phyloP scores from a whole-genome alignment of 2,797 vertebrate genomes.

The Rhabdomys pumilio region DNA sequence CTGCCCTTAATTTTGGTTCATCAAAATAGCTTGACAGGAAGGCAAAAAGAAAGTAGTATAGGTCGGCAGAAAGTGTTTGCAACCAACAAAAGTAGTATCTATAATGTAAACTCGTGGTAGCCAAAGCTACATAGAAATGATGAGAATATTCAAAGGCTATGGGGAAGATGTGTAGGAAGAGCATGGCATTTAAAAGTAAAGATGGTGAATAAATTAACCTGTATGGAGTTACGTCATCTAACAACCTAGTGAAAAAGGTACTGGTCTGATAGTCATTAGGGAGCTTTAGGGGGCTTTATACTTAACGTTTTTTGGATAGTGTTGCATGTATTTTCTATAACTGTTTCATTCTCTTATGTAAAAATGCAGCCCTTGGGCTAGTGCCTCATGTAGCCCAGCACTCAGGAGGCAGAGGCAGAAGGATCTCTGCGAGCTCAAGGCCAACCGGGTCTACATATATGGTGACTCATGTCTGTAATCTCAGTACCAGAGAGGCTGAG shows the following conservation, averaged over 20 bases:
- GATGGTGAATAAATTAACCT: not conserved
- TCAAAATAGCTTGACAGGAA: not conserved
- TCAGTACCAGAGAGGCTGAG: not conserved
- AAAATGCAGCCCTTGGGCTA: not conserved
- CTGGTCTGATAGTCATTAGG: not conserved
- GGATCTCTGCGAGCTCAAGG: not conserved
- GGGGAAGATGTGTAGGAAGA: not conserved
- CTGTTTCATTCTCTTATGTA: not conserved
- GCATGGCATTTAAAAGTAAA: not conserved
- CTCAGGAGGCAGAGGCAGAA: not conserved
- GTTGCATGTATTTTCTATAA: not conserved
- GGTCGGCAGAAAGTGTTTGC: not conserved
- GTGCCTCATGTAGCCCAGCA: not conserved
- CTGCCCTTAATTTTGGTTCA: not conserved
- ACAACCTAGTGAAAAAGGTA: not conserved
- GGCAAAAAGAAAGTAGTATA: not conserved
- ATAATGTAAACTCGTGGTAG: not conserved
- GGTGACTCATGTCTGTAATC: not conserved
- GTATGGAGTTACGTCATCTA: not conserved
- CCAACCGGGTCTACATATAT: not conserved
- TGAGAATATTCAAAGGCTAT: not conserved
- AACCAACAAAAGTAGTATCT: not conserved
- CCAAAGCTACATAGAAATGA: conserved; percentile 4
- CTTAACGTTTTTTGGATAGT: not conserved
- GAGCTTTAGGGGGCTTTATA: not conserved